phyloP scores from a whole-genome alignment of 2,797 vertebrate species.

The Helicolenus hilgendorfi region DNA sequence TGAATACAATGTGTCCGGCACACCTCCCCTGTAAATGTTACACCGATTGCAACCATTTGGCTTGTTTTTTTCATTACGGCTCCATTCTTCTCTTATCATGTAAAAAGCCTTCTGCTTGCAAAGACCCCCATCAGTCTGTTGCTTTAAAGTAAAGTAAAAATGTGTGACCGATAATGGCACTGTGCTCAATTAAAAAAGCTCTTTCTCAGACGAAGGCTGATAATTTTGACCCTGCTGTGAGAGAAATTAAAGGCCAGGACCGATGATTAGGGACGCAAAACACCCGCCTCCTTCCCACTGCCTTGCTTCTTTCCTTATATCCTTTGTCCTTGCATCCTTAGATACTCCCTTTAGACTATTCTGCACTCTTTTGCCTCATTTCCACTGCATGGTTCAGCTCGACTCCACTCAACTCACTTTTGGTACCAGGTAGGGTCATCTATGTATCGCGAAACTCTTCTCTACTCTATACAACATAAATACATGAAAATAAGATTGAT shows the following conservation, averaged over 20 bases:
- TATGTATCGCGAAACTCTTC: no score
- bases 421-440: neutral
- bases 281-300: neutral
- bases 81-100: constrained; percentile 53
- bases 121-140: constrained; percentile 38
- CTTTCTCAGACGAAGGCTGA: constrained; percentile 40
- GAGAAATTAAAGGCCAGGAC: constrained; percentile 60
- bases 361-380: neutral
- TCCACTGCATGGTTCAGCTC: neutral
- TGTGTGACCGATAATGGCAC: constrained; percentile 50
- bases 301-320: neutral
- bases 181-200: constrained; percentile 46
- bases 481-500: no score
- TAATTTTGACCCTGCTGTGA: constrained; percentile 57
- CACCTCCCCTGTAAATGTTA: constrained; percentile 51
- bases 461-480: no score
- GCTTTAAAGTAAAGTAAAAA: constrained; percentile 30
- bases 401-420: neutral
- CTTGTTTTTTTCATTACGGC: constrained; percentile 28
- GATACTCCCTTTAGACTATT: neutral
- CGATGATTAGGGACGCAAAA: neutral
- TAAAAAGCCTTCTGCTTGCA: constrained; percentile 29
- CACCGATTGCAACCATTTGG: constrained; percentile 44
- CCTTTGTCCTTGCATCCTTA: constrained; percentile 5
- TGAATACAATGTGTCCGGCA: constrained; percentile 16